Percentiles rank a stretch among this genome's conserved stretches.
These are phyloP conservation scores for Tenthredo notha DNA, from an alignment of 2,888 invertebrate species.

Conservation along the genomic window DNA sequence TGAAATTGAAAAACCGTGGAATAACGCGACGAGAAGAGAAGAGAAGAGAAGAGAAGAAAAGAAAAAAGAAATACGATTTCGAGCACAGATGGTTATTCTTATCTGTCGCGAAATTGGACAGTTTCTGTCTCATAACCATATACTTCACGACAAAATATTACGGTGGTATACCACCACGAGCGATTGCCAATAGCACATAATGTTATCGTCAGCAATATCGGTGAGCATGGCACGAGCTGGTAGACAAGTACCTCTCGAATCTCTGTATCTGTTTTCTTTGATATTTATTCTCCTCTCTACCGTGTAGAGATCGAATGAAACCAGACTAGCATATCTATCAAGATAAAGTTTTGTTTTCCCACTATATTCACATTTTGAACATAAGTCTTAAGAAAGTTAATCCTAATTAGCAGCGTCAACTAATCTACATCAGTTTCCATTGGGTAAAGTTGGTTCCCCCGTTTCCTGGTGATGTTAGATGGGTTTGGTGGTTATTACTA, in stretches of 20 bases:
- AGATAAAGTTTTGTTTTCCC: not conserved
- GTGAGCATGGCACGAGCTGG: conserved; percentile 2
- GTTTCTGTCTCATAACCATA: conserved; percentile 11
- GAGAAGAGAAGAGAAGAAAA: not conserved
- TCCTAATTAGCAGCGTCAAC: conserved; percentile 40
- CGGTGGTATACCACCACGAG: not conserved
- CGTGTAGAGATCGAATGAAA: not conserved
- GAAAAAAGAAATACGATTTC: not conserved
- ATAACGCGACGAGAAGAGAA: conserved; percentile 27
- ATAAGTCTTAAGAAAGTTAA: conserved; percentile 28
- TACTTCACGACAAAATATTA: conserved; percentile 5
- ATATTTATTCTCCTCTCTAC: not conserved
- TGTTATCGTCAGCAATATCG: conserved; percentile 29
- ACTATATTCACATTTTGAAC: not conserved
- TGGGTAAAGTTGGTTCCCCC: not conserved
- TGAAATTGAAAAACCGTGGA: conserved; percentile 33
- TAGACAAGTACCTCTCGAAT: not conserved
- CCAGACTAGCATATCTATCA: not conserved
- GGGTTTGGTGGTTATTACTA: conserved; percentile 55
- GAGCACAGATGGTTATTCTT: conserved; percentile 29
- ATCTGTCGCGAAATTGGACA: conserved; percentile 38
- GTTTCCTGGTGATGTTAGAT: conserved; percentile 8
- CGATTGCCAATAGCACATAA: conserved; percentile 37
- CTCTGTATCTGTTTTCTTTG: not conserved
- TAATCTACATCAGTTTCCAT: conserved; percentile 45